Base-by-base conservation (phyloP, 2,113 vertebrate species). In the Micronisus gabar region DNA sequence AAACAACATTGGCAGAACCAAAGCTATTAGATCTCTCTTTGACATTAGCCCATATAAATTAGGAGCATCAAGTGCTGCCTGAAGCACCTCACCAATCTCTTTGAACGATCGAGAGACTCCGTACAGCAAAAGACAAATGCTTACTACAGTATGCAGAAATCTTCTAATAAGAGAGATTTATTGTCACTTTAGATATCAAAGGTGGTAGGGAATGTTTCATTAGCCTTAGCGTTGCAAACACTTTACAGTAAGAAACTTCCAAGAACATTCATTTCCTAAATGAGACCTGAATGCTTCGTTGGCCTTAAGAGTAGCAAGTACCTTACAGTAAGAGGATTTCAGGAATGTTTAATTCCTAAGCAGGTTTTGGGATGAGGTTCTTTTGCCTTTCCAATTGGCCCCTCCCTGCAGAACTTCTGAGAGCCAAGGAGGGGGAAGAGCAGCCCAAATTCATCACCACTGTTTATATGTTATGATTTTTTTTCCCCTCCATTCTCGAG, bases 321-420 rank as follows among this genome's bases (percentile, higher is more conserved):
- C 93, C 93, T 95, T 88, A 94, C 92, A 96, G 92, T 79, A 95
- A 96, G 87, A 94, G 84, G 85, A 96, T 89, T 95, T 89, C 81
- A 75, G 87, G 86, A 94, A 79, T 97, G 92, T 91, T 68, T 86
- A 32, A 91, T 93, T 95, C 89, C 95, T 96, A 82, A 95, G 79
- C 45, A 91, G 63, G 81, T 91, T 87, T 73, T 26, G 74, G 89
- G 89, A 86, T 73, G 67, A 86, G 38, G n/a, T 43, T 87, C 50
- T 71, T 90, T 48, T 48, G 61, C 66, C 32, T 91, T 72, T 91
- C 74, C 48, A 59, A 30, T 27, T 11, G 0, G 0, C 36, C 34
- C 36, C 41, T 92, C 4, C 11, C 50, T 30, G n/a, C 2, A 9
- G 40, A 80, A 30, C 29, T 72, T 79, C 50, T 27, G 23, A 72